These are phyloP conservation scores for Drosophila niveifrons DNA, from an alignment of 2,888 invertebrate species.

Conservation along the genomic window DNA sequence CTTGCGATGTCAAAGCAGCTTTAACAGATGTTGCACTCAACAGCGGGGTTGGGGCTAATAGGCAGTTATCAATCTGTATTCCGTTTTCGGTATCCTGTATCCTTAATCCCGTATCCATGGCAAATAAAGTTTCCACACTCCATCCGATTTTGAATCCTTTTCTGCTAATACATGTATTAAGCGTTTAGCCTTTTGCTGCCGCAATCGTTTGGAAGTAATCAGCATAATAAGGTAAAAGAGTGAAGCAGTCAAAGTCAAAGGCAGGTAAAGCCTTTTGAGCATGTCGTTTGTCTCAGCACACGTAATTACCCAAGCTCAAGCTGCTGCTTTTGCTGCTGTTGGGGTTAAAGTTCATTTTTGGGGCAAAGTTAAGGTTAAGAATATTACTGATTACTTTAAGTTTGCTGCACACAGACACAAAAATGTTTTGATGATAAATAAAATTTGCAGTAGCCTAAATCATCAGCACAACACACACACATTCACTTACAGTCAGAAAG, in stretches of 20 bases:
- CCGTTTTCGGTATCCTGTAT: background rate
- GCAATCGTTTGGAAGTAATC: conserved; percentile 67
- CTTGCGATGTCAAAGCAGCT: conserved; percentile 10
- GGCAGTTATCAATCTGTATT: conserved; percentile 24
- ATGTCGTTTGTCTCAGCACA: conserved; percentile 26
- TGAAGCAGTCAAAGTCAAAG: background rate
- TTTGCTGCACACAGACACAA: conserved; percentile 8
- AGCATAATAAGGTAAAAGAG: conserved; percentile 58
- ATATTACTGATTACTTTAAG: conserved; percentile 17
- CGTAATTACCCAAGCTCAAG: conserved; percentile 27
- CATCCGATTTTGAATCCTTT: conserved; percentile 5
- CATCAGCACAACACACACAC: conserved; percentile 37
- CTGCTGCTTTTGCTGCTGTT: background rate
- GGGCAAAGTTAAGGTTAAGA: conserved; percentile 6
- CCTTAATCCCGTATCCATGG: background rate
- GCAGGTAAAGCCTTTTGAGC: conserved; percentile 22
- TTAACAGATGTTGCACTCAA: conserved; percentile 13
- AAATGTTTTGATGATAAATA: conserved; percentile 64
- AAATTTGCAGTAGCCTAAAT: conserved; percentile 69
- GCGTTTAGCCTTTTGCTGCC: conserved; percentile 3
- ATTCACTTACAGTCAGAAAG: background rate
- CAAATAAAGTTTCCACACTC: background rate
- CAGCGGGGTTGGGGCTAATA: conserved; percentile 6
- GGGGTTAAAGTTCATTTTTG: conserved; percentile 7
- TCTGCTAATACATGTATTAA: conserved; percentile 21